Conservation (phyloP, 2,888 invertebrate genomes). For the Plebejus argus region DNA sequence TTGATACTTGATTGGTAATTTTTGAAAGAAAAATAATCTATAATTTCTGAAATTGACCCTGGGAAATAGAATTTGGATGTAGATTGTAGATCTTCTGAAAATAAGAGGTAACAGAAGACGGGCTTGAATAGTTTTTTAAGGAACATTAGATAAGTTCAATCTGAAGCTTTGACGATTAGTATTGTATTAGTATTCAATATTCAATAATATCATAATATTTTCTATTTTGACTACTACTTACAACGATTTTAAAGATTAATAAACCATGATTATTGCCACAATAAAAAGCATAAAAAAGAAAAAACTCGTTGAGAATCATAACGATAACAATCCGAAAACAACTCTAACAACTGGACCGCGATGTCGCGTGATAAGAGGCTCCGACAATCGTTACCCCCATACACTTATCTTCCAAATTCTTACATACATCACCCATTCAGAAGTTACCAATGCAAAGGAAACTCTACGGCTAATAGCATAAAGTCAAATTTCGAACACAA, state of each 20-base stretch:
- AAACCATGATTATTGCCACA: not conserved
- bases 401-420: conserved; percentile 29
- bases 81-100: too few relatives aligned
- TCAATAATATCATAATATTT: too few relatives aligned
- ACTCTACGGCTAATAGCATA: not conserved
- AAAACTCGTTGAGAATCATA: conserved; percentile 3
- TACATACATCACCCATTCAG: conserved; percentile 25
- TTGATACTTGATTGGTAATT: not conserved
- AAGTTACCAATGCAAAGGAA: not conserved
- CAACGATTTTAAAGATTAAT: not conserved
- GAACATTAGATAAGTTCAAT: too few relatives aligned
- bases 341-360: conserved; percentile 12
- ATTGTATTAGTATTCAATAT: too few relatives aligned
- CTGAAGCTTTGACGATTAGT: not conserved
- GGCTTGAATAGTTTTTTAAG: too few relatives aligned
- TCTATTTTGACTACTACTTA: too few relatives aligned
- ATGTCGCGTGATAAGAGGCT: conserved; percentile 21
- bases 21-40: not conserved
- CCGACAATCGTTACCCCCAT: conserved; percentile 24
- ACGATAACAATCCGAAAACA: conserved; percentile 21
- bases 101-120: too few relatives aligned
- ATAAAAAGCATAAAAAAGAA: conserved; percentile 7
- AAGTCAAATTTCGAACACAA: conserved; percentile 21
- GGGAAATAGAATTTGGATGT: too few relatives aligned
- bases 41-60: too few relatives aligned